Conservation (phyloP, 2,797 vertebrate species). For the Neomorphus geoffroyi region DNA sequence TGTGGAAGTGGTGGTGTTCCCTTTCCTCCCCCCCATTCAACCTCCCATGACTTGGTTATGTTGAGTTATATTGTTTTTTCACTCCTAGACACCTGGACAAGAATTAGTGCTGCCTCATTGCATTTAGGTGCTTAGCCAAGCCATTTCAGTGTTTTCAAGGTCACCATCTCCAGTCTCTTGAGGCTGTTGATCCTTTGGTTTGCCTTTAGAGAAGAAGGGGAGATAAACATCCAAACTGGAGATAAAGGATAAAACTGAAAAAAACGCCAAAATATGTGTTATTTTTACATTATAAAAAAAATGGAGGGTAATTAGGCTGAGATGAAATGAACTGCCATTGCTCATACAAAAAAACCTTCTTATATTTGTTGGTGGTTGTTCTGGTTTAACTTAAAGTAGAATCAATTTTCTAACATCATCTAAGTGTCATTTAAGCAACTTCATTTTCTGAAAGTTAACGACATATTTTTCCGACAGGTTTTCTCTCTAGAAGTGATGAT, state of each 20-base stretch:
- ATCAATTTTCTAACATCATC: too few species aligned
- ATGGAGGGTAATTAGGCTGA: not conserved
- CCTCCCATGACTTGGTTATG: not conserved
- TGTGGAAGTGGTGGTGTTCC: not conserved
- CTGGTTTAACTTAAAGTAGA: too few species aligned
- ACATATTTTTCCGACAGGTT: too few species aligned
- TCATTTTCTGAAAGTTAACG: too few species aligned
- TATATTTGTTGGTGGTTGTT: not conserved
- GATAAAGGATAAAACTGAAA: not conserved
- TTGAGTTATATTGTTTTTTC: not conserved
- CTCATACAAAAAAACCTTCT: not conserved
- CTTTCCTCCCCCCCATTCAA: not conserved
- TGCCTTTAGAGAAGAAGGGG: not conserved
- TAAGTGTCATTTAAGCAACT: too few species aligned
- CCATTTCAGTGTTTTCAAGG: constrained; percentile 37
- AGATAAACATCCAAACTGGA: not conserved
- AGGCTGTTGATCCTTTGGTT: not conserved
- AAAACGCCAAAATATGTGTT: not conserved
- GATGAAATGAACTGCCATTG: not conserved
- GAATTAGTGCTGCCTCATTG: constrained; percentile 36
- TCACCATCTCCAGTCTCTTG: not conserved
- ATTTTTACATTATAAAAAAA: not conserved
- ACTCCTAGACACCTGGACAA: constrained; percentile 15
- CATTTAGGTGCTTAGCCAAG: constrained; percentile 28
- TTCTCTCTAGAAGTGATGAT: too few species aligned